Percentiles rank a stretch among this genome's conserved stretches.
Conservation (phyloP, 2,888 invertebrate species). For the Teleiodes luculella region DNA sequence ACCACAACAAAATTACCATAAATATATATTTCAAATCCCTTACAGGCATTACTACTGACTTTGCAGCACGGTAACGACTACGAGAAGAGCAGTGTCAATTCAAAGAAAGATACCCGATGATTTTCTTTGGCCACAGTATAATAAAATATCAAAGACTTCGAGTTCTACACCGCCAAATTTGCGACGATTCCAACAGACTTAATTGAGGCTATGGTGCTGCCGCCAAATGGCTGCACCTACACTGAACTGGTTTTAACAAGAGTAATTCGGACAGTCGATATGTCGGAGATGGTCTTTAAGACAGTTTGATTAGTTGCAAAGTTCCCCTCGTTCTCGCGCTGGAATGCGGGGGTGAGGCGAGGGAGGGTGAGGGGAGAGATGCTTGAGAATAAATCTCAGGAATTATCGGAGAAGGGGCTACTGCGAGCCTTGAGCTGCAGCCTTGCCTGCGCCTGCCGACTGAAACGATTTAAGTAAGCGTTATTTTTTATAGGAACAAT, state of each 20-base stretch:
- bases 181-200: background rate
- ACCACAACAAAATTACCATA: conserved; percentile 33
- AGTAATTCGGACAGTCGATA: conserved; percentile 58
- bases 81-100: conserved; percentile 9
- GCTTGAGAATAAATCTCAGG: conserved; percentile 30
- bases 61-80: conserved; percentile 4
- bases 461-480: background rate
- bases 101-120: background rate
- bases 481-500: background rate
- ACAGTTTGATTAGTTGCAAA: conserved; percentile 68
- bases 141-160: background rate
- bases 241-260: conserved; percentile 26
- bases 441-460: background rate
- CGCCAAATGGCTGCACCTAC: conserved; percentile 22
- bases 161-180: too few species aligned
- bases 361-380: conserved; percentile 15
- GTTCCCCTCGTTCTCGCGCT: conserved; percentile 30
- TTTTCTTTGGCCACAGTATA: background rate
- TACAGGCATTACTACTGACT: conserved; percentile 30
- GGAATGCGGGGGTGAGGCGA: conserved; percentile 18
- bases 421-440: background rate
- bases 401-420: conserved; percentile 26
- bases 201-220: conserved; percentile 15
- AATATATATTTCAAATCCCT: conserved; percentile 32
- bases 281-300: conserved; percentile 59